These are phyloP conservation scores for Macropodus opercularis DNA, from an alignment of 2,797 vertebrate species.

Conservation along the genomic window DNA sequence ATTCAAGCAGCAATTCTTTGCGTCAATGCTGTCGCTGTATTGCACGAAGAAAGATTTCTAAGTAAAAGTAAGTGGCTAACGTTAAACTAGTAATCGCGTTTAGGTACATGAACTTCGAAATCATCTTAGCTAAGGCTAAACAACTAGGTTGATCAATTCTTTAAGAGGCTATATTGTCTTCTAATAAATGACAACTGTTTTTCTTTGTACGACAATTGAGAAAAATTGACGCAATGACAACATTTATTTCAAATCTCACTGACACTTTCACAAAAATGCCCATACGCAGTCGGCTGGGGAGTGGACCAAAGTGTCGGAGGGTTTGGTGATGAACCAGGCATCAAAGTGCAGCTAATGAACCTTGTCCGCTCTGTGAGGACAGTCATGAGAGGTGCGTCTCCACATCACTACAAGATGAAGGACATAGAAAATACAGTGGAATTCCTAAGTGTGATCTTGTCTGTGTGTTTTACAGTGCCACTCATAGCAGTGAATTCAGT, in stretches of 20 bases:
- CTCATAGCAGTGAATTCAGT: conserved; percentile 90
- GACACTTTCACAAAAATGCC: too few species aligned
- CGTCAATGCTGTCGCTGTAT: conserved; percentile 90
- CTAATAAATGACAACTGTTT: background rate
- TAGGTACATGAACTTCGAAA: background rate
- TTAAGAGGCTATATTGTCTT: background rate
- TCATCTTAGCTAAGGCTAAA: conserved; percentile 17
- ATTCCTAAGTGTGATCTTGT: background rate
- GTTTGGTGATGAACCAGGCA: conserved; percentile 93
- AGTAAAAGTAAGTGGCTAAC: conserved; percentile 85
- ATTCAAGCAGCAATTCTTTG: conserved; percentile 90
- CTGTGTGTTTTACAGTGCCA: conserved; percentile 56
- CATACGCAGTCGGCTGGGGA: conserved; percentile 89
- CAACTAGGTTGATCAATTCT: background rate
- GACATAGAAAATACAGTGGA: background rate
- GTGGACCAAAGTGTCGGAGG: conserved; percentile 92
- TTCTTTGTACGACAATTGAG: too few species aligned
- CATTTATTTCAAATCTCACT: too few species aligned
- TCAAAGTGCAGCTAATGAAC: conserved; percentile 91
- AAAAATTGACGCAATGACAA: too few species aligned
- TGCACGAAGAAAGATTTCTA: conserved; percentile 93
- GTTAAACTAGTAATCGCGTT: fast-evolving
- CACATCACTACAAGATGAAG: background rate
- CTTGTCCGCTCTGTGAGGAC: conserved; percentile 92
- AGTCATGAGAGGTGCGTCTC: conserved; percentile 89